Conservation (phyloP, 2,888 invertebrate genomes). For the Tanaodytes sp. region DNA sequence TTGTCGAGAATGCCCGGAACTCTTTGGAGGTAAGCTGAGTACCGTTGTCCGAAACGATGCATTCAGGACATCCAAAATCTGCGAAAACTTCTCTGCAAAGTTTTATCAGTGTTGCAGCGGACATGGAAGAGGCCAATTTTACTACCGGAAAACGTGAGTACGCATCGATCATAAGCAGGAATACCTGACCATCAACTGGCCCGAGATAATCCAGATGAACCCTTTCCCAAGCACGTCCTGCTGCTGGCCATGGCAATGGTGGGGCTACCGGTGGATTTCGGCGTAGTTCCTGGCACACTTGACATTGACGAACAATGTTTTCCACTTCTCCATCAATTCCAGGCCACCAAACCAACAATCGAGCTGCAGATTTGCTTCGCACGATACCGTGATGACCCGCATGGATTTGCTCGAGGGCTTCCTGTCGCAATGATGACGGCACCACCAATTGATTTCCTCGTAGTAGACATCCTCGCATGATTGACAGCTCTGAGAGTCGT, state of each 20-base stretch:
- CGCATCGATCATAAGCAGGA: constrained; percentile 19
- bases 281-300: constrained; percentile 11
- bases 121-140: constrained; percentile 10
- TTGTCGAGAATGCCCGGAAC: constrained; percentile 2
- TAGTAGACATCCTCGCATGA: too few relatives aligned
- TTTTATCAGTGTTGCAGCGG: constrained; percentile 1
- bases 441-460: constrained; percentile 22
- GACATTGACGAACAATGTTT: background rate
- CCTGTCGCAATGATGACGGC: constrained; percentile 2
- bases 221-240: constrained; percentile 14
- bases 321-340: constrained; percentile 4
- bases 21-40: constrained; percentile 1
- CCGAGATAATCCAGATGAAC: constrained; percentile 22
- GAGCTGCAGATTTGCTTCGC: constrained; percentile 9
- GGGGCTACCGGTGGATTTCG: constrained; percentile 1
- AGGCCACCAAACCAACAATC: constrained; percentile 17
- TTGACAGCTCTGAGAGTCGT: too few relatives aligned
- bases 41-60: constrained; percentile 19
- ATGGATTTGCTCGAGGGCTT: constrained; percentile 3
- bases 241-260: constrained; percentile 12
- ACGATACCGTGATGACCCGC: constrained; percentile 14
- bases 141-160: constrained; percentile 18
- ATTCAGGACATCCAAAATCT: constrained; percentile 8
- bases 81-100: constrained; percentile 4
- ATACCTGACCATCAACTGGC: constrained; percentile 11